Evolutionary conservation across 2,888 invertebrate species (phyloP).

Genomic region (Polydrusus pterygomalis): DNA sequence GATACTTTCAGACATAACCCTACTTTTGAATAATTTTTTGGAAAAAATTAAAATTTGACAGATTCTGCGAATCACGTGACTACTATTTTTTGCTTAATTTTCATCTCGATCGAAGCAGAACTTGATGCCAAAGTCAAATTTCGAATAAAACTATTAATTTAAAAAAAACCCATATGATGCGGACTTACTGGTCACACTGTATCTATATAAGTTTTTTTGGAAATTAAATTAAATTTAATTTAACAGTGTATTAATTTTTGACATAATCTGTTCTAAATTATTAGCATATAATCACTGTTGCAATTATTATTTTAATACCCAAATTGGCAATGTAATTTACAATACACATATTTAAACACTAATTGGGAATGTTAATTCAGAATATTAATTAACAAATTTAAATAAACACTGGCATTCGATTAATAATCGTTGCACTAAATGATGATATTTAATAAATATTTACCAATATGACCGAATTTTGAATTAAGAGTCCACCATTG

Average conservation of each 20-base stretch:
- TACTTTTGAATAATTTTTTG: no score
- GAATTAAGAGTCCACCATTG: neutral
- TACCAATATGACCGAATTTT: neutral
- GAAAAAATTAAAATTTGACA: no score
- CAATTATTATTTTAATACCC: constrained; percentile 41
- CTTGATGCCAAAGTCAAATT: no score
- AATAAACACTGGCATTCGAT: constrained; percentile 44
- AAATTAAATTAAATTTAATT: neutral
- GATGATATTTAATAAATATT: constrained; percentile 34
- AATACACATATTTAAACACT: constrained; percentile 32
- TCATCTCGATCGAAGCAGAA: no score
- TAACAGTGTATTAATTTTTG: constrained; percentile 12
- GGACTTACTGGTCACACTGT: no score
- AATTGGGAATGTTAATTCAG: constrained; percentile 29
- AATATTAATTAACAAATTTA: constrained; percentile 43
- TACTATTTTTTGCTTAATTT: no score
- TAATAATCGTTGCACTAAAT: constrained; percentile 37
- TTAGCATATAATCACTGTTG: constrained; percentile 17
- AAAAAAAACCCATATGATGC: no score
- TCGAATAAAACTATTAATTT: no score
- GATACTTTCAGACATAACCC: no score
- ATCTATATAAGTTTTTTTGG: no score
- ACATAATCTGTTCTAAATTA: constrained; percentile 22
- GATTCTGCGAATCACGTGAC: no score
- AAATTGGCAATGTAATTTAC: constrained; percentile 40